phyloP scores from a whole-genome alignment of 1,140 invertebrate genomes.

The Penaeus indicus region DNA sequence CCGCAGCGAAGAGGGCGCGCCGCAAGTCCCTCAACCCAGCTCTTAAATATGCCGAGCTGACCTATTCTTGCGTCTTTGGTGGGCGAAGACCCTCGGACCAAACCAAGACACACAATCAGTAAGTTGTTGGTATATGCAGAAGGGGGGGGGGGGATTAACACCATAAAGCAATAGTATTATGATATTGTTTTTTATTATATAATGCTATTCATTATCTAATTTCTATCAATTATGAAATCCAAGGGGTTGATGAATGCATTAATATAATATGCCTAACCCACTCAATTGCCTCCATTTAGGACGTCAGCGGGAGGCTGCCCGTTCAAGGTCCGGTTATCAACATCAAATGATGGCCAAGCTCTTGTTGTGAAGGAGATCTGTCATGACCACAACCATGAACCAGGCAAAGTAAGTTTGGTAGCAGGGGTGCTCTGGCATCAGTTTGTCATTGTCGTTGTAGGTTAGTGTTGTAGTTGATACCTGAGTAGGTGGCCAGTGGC shows the following conservation, averaged over 20 bases:
- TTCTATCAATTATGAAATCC: too few relatives aligned
- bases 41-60: conserved; percentile 67
- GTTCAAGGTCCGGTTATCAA: conserved; percentile 66
- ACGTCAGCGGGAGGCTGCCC: conserved; percentile 67
- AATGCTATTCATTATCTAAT: too few relatives aligned
- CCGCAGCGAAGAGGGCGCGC: conserved; percentile 66
- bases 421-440: not conserved
- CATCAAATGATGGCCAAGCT: conserved; percentile 66
- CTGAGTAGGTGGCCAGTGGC: too few relatives aligned
- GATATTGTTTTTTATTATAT: too few relatives aligned
- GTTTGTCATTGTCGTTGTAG: not conserved
- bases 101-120: conserved; percentile 66
- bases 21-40: conserved; percentile 67
- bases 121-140: conserved; percentile 27
- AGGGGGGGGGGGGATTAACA: not conserved
- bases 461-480: not conserved
- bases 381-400: conserved; percentile 66
- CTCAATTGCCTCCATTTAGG: conserved; percentile 5
- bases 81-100: conserved; percentile 66
- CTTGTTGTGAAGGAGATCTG: conserved; percentile 66
- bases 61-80: conserved; percentile 67
- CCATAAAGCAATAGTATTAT: not conserved
- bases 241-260: too few relatives aligned
- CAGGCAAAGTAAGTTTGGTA: conserved; percentile 62
- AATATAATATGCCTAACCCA: too few relatives aligned